Conservation (phyloP, 2,113 vertebrate species). For the Megatriorchis doriae region DNA sequence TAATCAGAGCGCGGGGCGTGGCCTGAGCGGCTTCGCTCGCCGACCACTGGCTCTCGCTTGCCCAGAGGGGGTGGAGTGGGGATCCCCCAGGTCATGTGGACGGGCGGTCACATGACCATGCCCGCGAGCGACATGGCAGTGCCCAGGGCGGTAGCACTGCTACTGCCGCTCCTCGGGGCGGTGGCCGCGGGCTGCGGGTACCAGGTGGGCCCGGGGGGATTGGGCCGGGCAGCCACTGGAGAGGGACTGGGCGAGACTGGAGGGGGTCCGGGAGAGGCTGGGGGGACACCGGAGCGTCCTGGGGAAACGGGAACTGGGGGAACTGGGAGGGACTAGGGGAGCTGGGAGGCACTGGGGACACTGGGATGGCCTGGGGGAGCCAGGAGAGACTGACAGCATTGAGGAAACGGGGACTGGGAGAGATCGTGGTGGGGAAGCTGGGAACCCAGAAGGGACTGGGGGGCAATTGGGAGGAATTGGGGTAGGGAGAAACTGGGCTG, state of each 20-base stretch:
- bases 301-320: too few species aligned
- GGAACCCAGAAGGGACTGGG: background rate
- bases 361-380: too few species aligned
- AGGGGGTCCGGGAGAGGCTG: too few species aligned
- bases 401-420: too few species aligned
- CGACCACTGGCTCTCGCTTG: background rate
- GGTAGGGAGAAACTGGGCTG: background rate
- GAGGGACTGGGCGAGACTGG: too few species aligned
- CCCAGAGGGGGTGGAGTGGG: background rate
- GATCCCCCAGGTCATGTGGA: background rate
- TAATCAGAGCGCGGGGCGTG: background rate
- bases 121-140: background rate
- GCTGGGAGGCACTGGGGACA: background rate
- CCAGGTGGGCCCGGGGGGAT: background rate
- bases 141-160: background rate
- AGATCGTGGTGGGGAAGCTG: background rate
- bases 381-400: too few species aligned
- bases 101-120: background rate
- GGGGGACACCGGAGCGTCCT: too few species aligned
- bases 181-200: background rate
- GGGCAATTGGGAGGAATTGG: background rate
- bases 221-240: too few species aligned
- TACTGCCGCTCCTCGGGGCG: background rate
- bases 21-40: fast-evolving
- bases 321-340: too few species aligned